Conservation (phyloP, 30 jellyfish, hydroid and myxozoan genomes). For the Aurelia sp. region DNA sequence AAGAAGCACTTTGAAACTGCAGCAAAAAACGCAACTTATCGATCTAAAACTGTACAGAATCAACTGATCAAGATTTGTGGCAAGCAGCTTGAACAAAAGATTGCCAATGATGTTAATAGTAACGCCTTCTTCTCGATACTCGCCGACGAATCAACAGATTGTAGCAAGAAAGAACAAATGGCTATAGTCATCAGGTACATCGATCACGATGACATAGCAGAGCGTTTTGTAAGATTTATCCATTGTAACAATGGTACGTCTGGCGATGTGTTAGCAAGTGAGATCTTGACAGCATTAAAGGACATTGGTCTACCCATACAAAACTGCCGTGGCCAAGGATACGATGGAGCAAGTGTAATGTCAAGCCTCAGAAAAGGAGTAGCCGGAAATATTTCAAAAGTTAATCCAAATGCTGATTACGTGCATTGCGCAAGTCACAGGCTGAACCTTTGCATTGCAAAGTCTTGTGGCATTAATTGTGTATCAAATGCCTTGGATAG, state of each 20-base stretch:
- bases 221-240: constrained; percentile 35
- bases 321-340: constrained; percentile 69
- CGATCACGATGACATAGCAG: constrained; percentile 14
- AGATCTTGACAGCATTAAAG: constrained; percentile 27
- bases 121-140: constrained; percentile 27
- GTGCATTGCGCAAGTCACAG: constrained; percentile 66
- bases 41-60: constrained; percentile 65
- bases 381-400: constrained; percentile 25
- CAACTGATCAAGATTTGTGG: constrained; percentile 54
- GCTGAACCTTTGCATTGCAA: constrained; percentile 51
- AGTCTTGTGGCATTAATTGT: constrained; percentile 1
- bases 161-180: constrained; percentile 49
- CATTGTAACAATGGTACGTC: constrained; percentile 29
- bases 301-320: constrained; percentile 26
- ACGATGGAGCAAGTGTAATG: constrained; percentile 61
- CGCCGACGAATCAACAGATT: constrained; percentile 61
- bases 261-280: constrained; percentile 27
- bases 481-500: constrained; percentile 17
- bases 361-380: constrained; percentile 48
- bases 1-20: constrained; percentile 45
- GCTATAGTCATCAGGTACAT: constrained; percentile 34
- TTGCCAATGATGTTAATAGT: neutral
- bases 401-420: constrained; percentile 54
- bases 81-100: constrained; percentile 7
- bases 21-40: constrained; percentile 63